Evolutionary conservation across 2,888 invertebrate species (phyloP), one percentile per base, ranked within the genome.

Genomic region (Unio delphinus): DNA sequence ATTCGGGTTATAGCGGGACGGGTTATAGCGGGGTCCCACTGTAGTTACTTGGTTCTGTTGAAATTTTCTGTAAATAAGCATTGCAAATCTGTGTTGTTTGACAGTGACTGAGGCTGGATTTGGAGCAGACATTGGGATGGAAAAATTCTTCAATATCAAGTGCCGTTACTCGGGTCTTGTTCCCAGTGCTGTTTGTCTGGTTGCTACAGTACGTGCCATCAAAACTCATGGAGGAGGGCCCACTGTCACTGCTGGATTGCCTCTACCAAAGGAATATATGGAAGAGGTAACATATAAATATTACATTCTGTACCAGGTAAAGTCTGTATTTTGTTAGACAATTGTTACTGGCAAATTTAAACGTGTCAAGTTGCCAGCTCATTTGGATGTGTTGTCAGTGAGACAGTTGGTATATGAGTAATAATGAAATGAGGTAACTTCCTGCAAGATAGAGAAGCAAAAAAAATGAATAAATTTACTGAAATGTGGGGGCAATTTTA

Each of bases 201-300:
- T 99, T 58, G 93, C 95, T 1, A 98, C 99, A 0, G 93, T 99
- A 28, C 92, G 99, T 75, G 99, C 99, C 26, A 92, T 99, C 68
- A 99, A 99, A 92, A 97, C 99, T 97, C 99, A 99, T 90, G 99
- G 99, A 54, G 99, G 99, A 63, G 99, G 98, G 0, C 97, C 98
- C 0, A 88, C 94, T 0, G 97, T 99, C 17, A 92, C 93, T 0
- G 93, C 91, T 3, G 97, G 97, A 3, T 90, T 93, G n/a, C 95
- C 96, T 0, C 92, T 98, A 1, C 93, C 95, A 75, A 92, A 93
- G 60, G 96, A 94, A 82, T 99, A 99, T 87, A 91, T 93, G 0
- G 92, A 92, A 72, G 91, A 92, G 88, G 91, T 90, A 72, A 65
- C 69, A 26, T 56, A 28, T 1, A 55, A 62, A 30, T n/a, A 28